Base-by-base conservation (phyloP, 2,888 invertebrate genomes). In the Callosobruchus maculatus region DNA sequence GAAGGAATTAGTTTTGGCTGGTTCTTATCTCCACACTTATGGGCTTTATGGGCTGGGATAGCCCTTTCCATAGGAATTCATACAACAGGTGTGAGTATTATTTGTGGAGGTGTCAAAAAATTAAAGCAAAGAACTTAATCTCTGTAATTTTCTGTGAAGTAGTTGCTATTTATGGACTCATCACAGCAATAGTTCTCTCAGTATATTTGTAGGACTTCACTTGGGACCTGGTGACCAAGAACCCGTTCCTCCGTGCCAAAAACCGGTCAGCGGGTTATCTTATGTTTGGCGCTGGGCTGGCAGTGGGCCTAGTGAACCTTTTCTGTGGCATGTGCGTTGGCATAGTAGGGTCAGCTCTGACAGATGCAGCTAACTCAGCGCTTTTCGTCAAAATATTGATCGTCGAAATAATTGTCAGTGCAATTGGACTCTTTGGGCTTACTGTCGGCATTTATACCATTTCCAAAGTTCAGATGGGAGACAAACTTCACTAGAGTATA, bases 71-170 rank as follows among this genome's bases (percentile, higher is more conserved):
- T 99, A 5, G 99, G 99, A 74, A 99, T 99, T 84, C 97, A 97
- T 88, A 97, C 98, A 66, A 97, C 97, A 4, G 98, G 98, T 77
- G 93, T 94, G 73, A 97, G 97, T 85, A 99, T 98, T 87, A 91
- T 98, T 76, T 99, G 99, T 76, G 99, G 96, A 78, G 99, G 99
- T 86, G 98, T 99, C 21, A 98, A 98, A 89, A 99, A 84, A 99
- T 99, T 87, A 97, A 98, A 88, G 99, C 99, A 75, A 99, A 99
- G 89, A 99, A 99, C 88, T 92, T 99, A 86, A 97, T 99, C 86
- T 98, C 98, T 72, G 98, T 99, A 82, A 99, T 99, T 88, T 99
- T 99, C 90, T 99, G 99, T 87, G 99, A 99, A 89, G 99, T 99
- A 80, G 99, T 99, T 7, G 99, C 99, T 79, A 99, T 99, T 88